These are phyloP conservation scores for Phyllotreta cruciferae DNA, from an alignment of 2,888 invertebrate genomes.

Conservation along the genomic window DNA sequence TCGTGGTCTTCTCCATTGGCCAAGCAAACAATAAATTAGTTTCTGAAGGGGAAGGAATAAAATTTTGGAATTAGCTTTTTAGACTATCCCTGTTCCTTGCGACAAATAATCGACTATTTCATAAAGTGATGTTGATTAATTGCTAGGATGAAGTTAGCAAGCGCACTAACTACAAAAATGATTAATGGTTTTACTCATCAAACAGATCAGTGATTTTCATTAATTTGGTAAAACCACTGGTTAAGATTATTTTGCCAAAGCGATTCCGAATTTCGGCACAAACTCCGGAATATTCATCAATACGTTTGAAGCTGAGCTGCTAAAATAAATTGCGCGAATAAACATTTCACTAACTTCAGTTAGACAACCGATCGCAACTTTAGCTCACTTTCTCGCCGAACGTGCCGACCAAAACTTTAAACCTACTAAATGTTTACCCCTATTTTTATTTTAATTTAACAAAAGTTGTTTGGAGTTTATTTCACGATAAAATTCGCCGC, in stretches of 20 bases:
- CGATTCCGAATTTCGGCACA: constrained; percentile 12
- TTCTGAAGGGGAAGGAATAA: too few species aligned
- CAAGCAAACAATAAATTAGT: too few species aligned
- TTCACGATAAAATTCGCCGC: too few species aligned
- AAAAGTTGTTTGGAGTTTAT: too few species aligned
- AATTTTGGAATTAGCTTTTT: too few species aligned
- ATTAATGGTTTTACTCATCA: constrained; percentile 57
- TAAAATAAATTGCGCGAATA: constrained; percentile 25
- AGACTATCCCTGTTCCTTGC: constrained; percentile 23
- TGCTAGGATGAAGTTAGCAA: constrained; percentile 32
- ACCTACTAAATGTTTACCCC: too few species aligned
- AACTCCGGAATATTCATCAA: constrained; percentile 18
- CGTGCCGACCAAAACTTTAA: not conserved
- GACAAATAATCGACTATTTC: constrained; percentile 43
- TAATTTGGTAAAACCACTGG: constrained; percentile 51
- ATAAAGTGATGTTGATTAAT: constrained; percentile 42
- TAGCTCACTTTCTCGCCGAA: constrained; percentile 12
- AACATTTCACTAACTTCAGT: constrained; percentile 12
- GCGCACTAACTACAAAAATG: constrained; percentile 45
- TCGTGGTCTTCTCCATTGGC: too few species aligned
- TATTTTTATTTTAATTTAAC: too few species aligned
- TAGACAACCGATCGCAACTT: constrained; percentile 1
- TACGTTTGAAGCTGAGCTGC: constrained; percentile 4
- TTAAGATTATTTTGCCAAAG: constrained; percentile 29
- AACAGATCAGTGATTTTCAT: constrained; percentile 58